Conservation (phyloP, 1,140 invertebrate species). For the Trichogramma pretiosum region DNA sequence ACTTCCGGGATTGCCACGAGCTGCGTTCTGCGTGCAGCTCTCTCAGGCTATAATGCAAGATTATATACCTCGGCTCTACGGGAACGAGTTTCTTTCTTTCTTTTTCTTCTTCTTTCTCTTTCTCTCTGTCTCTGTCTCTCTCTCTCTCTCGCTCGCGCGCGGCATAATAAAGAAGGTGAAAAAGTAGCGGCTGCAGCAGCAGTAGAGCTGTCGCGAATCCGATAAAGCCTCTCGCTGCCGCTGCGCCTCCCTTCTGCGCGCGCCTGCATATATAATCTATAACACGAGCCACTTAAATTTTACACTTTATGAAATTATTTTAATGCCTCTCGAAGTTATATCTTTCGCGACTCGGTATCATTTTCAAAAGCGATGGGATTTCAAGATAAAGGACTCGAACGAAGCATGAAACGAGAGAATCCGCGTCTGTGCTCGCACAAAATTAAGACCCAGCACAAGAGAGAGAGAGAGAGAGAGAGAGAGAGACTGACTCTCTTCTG, state of each 20-base stretch:
- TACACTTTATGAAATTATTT: constrained; percentile 18
- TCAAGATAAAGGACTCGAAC: constrained; percentile 5
- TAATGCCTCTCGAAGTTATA: constrained; percentile 13
- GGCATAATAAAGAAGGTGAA: constrained; percentile 13
- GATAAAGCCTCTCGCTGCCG: constrained; percentile 13
- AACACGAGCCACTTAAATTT: constrained; percentile 18
- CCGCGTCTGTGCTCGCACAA: not conserved
- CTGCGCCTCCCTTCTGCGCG: too few species aligned
- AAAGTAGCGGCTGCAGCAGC: constrained; percentile 12
- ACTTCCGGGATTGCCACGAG: constrained; percentile 18
- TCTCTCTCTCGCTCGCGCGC: not conserved
- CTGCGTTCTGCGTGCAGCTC: constrained; percentile 19
- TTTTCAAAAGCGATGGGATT: constrained; percentile 10
- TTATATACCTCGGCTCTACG: constrained; percentile 6
- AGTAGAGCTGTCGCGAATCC: not conserved
- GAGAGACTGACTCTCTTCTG: not conserved
- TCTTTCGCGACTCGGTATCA: constrained; percentile 5
- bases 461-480: constrained; percentile 5
- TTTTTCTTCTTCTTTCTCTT: constrained; percentile 12
- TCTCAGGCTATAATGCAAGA: too few species aligned
- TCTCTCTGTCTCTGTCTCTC: not conserved
- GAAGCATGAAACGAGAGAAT: constrained; percentile 1
- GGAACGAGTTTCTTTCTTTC: too few species aligned
- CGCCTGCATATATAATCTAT: too few species aligned
- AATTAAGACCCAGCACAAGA: constrained; percentile 8